Conservation (phyloP, 2,888 invertebrate genomes). For the Steromphala cineraria region DNA sequence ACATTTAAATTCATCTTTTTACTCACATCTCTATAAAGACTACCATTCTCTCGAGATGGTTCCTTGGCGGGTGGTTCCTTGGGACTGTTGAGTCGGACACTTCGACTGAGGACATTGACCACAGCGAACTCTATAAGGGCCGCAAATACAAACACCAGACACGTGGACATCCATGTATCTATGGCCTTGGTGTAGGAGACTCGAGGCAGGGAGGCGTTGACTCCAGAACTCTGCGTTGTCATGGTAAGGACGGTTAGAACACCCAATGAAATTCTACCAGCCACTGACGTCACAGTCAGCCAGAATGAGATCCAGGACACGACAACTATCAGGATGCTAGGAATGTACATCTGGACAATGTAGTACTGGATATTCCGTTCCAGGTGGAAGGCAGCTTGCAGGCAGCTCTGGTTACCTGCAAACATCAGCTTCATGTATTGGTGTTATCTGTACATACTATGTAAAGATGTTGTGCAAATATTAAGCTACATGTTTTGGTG, state of each 20-base stretch:
- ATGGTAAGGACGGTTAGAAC: constrained; percentile 63
- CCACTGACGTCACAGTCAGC: constrained; percentile 63
- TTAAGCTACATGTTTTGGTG: too few relatives aligned
- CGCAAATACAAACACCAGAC: constrained; percentile 33
- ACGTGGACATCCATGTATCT: constrained; percentile 33
- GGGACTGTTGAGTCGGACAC: neutral
- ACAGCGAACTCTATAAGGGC: constrained; percentile 30
- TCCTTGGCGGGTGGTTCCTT: neutral
- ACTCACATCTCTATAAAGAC: neutral
- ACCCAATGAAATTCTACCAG: constrained; percentile 60
- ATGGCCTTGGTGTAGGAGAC: constrained; percentile 40
- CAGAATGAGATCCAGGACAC: constrained; percentile 67
- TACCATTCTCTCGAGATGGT: neutral
- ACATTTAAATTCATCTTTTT: too few relatives aligned
- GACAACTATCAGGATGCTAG: constrained; percentile 80
- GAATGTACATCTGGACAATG: constrained; percentile 99
- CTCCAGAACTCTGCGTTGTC: constrained; percentile 62
- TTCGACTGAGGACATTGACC: constrained; percentile 24
- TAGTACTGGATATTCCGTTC: constrained; percentile 99
- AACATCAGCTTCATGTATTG: neutral
- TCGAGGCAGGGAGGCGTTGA: constrained; percentile 77
- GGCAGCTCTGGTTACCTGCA: constrained; percentile 97
- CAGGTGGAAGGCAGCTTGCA: constrained; percentile 95
- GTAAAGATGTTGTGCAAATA: too few relatives aligned
- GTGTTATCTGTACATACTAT: neutral